A percentile compares a stretch with the other conserved stretches of the same genome.
phyloP scores from a whole-genome alignment of 2,888 invertebrate genomes.

The Celastrina argiolus region DNA sequence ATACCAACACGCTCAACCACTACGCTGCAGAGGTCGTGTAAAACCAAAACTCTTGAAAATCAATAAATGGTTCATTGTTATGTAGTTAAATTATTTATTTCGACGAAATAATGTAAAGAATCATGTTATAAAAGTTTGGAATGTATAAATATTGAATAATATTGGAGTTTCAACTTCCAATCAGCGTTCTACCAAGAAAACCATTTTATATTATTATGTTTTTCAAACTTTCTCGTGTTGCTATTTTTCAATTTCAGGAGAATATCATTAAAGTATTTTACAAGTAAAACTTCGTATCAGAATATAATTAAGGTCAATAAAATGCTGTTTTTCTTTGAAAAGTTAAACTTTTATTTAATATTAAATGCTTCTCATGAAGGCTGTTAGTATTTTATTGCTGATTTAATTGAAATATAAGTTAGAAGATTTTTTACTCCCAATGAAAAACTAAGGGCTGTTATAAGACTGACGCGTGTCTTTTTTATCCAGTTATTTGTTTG shows the following conservation, averaged over 20 bases:
- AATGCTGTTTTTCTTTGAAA: background rate
- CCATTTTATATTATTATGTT: background rate
- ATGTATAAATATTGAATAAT: background rate
- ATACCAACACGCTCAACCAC: no score
- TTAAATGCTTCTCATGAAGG: no score
- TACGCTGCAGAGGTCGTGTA: no score
- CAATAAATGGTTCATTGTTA: no score
- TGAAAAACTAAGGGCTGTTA: no score
- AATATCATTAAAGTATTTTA: background rate
- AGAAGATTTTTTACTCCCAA: no score
- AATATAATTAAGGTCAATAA: background rate
- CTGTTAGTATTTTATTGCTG: background rate
- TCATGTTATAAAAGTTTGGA: background rate
- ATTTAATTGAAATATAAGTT: background rate
- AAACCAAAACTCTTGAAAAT: no score
- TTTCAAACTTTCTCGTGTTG: background rate
- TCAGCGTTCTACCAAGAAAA: background rate
- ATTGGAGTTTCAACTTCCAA: background rate
- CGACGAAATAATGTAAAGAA: no score
- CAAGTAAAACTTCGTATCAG: background rate
- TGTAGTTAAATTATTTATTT: no score
- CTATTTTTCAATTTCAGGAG: background rate
- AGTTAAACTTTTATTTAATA: background rate
- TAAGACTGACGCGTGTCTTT: no score
- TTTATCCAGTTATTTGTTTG: no score